Evolutionary conservation across 2,888 invertebrate species (phyloP), one percentile per base, ranked within the genome.

Genomic region (Bimastos eiseni): DNA sequence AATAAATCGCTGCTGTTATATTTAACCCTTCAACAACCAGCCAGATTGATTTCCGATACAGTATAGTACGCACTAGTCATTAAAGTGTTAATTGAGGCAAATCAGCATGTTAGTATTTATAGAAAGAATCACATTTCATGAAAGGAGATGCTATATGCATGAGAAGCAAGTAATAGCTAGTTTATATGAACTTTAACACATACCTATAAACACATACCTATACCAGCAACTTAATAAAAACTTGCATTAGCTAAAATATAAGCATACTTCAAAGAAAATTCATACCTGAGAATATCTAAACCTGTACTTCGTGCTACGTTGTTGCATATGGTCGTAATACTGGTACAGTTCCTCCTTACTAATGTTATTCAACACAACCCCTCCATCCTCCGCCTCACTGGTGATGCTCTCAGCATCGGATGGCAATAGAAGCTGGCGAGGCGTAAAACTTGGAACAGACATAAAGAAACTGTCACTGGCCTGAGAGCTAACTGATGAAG

Each of bases 221-320:
- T 49, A 41, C 49, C 1, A 49, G 49, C 21, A 49, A 21, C 49
- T 49, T 49, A 49, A 49, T 24, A 19, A 24, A 21, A 49, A 49
- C 24, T 24, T n/a, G 70, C 70, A 30, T n/a, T n/a, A n/a, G 70
- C 30, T n/a, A 8, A 70, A 30, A 70, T n/a, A n/a, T 70, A 70
- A 70, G n/a, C 49, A 70, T 70, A n/a, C 30, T 24, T 11, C 44
- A 49, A 49, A 17, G 49, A 49, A 49, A 49, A 49, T 24, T 89
- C 49, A 90, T 88, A 98, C 95, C 95, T 98, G 98, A 2, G 97
- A 96, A 95, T 97, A 98, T 92, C 97, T 97, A 70, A 97, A 97
- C 93, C 98, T 97, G 95, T 98, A 98, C 95, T 98, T 98, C 92
- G 97, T 97, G 94, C 97, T 97, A 88, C 97, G 96, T 93, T 97